Evolutionary conservation across 2,888 invertebrate species (phyloP).

Genomic region (Silvanus unidentatus): DNA sequence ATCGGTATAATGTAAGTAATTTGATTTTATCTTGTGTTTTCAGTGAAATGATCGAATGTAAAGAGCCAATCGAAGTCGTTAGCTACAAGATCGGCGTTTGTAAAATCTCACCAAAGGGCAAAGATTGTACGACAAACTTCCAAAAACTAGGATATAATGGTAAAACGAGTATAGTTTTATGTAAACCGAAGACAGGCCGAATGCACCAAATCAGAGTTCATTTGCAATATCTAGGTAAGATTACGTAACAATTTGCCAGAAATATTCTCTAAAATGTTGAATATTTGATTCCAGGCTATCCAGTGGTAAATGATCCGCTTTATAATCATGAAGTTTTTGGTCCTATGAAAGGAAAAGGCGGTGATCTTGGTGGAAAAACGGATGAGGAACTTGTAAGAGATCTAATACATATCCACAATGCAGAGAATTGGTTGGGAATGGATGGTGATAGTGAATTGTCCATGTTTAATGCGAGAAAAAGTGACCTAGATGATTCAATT

Average conservation of each 20-base stretch:
- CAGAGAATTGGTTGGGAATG: conserved; percentile 89
- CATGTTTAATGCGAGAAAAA: conserved; percentile 68
- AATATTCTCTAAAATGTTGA: conserved; percentile 13
- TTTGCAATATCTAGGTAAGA: conserved; percentile 87
- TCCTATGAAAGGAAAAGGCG: conserved; percentile 83
- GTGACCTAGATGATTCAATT: conserved; percentile 42
- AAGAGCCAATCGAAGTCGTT: conserved; percentile 87
- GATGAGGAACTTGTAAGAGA: conserved; percentile 85
- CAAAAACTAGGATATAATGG: conserved; percentile 83
- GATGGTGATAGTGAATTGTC: conserved; percentile 81
- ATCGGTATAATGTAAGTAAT: background rate
- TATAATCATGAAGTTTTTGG: conserved; percentile 97
- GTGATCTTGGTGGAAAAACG: conserved; percentile 80
- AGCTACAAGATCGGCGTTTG: conserved; percentile 95
- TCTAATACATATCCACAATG: conserved; percentile 87
- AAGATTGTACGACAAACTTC: conserved; percentile 88
- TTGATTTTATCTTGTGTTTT: conserved; percentile 18
- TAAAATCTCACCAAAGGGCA: conserved; percentile 88
- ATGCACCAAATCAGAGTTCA: conserved; percentile 99
- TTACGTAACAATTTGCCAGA: too few relatives aligned
- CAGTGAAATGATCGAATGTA: conserved; percentile 78
- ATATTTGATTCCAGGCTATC: conserved; percentile 89
- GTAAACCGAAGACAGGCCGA: conserved; percentile 91
- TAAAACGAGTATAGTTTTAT: conserved; percentile 87
- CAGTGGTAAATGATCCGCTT: conserved; percentile 94